These are phyloP conservation scores for Pipistrellus pipistrellus DNA, from an alignment of 2,797 vertebrate genomes.

Conservation along the genomic window DNA sequence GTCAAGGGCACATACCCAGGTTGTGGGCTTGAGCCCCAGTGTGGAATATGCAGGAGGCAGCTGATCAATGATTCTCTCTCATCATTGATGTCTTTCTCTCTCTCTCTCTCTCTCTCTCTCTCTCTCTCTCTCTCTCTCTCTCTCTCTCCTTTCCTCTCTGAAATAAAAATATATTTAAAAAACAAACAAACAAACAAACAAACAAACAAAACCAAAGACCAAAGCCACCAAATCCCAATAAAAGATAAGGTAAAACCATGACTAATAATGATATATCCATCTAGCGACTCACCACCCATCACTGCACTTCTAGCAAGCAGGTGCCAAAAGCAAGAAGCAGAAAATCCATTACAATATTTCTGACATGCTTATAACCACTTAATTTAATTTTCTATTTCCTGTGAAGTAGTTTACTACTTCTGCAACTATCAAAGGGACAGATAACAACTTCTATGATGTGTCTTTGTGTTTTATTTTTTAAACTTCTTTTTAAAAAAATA, in stretches of 20 bases:
- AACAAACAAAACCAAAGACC: background rate
- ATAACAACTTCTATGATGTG: background rate
- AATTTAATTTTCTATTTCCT: conserved; percentile 1
- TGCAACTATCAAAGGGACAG: background rate
- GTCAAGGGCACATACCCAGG: no score
- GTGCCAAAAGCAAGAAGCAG: background rate
- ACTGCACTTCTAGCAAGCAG: background rate
- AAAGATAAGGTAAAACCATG: background rate
- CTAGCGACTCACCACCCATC: background rate
- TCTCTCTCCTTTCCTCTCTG: no score
- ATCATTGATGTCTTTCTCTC: no score
- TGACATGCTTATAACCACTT: background rate
- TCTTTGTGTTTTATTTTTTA: no score
- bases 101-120: no score
- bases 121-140: no score
- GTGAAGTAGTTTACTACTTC: background rate
- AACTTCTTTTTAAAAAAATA: no score
- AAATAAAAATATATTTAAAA: no score
- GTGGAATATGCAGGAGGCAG: no score
- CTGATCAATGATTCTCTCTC: no score
- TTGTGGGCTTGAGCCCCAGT: no score
- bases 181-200: no score
- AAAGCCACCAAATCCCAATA: background rate
- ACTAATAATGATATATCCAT: background rate
- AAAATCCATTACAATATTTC: conserved; percentile 24